Evolutionary conservation across 2,888 invertebrate genomes (phyloP).

Genomic region (Dorcus hopei): DNA sequence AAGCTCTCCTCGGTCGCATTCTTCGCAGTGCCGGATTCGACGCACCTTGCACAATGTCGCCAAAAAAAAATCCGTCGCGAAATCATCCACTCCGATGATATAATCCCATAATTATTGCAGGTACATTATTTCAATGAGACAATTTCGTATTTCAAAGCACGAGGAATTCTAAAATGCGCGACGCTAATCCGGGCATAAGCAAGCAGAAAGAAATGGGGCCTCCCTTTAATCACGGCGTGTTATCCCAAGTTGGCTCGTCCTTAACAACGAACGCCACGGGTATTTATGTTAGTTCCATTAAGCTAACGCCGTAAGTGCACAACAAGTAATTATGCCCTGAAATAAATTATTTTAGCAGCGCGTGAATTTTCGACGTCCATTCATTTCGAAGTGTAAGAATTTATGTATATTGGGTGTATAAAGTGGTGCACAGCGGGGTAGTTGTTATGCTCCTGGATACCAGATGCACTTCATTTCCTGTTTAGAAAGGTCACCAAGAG

Average conservation of each 20-base stretch:
- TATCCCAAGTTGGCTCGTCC: too few relatives aligned
- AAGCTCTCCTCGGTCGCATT: background rate
- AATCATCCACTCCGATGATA: too few relatives aligned
- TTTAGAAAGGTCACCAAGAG: constrained; percentile 3
- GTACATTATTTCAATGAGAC: too few relatives aligned
- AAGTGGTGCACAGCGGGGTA: constrained; percentile 12
- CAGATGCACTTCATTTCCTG: constrained; percentile 13
- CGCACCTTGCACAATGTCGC: too few relatives aligned
- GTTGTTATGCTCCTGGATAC: constrained; percentile 3
- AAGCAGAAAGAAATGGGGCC: too few relatives aligned
- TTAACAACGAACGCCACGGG: constrained; percentile 6
- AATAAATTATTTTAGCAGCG: constrained; percentile 18
- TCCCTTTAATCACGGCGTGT: too few relatives aligned
- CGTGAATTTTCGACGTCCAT: constrained; percentile 16
- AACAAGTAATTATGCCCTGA: constrained; percentile 10
- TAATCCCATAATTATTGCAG: too few relatives aligned
- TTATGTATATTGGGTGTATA: constrained; percentile 9
- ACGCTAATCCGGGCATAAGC: too few relatives aligned
- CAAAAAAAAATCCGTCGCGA: too few relatives aligned
- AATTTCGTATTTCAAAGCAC: too few relatives aligned
- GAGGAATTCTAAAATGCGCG: too few relatives aligned
- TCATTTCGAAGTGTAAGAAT: constrained; percentile 11
- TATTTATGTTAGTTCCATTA: constrained; percentile 18
- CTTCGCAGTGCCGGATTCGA: background rate
- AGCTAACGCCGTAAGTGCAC: constrained; percentile 15